These are phyloP conservation scores for Luperina testacea DNA, from an alignment of 2,888 invertebrate species.

Conservation along the genomic window DNA sequence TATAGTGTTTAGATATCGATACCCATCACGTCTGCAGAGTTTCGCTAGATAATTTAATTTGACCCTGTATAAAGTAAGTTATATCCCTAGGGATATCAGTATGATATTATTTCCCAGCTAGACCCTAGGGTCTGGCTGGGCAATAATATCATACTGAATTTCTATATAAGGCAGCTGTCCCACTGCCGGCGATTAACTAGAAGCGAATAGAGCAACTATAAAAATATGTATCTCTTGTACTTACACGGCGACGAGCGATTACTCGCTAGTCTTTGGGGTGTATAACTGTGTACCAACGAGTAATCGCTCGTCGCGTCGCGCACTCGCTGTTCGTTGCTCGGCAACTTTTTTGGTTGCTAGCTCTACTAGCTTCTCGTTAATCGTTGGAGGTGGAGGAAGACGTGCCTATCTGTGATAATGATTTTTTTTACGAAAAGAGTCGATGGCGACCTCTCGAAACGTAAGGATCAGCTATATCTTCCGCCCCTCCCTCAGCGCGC, in stretches of 20 bases:
- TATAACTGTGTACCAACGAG: neutral
- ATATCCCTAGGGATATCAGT: neutral
- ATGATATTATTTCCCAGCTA: too few species aligned
- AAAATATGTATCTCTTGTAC: neutral
- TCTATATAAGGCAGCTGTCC: neutral
- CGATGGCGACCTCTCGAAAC: neutral
- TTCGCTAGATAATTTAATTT: neutral
- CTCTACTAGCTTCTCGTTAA: neutral
- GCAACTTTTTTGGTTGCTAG: neutral
- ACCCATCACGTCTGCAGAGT: neutral
- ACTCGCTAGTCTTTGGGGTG: neutral
- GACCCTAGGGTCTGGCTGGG: neutral
- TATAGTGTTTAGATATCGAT: too few species aligned
- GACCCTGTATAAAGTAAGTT: neutral
- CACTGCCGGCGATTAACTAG: neutral
- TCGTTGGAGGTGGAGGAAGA: neutral
- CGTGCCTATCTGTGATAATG: neutral
- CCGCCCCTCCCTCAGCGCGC: conserved; percentile 72
- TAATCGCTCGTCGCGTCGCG: neutral
- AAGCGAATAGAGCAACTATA: neutral
- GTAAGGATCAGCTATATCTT: neutral
- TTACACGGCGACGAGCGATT: neutral
- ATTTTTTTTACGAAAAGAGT: neutral
- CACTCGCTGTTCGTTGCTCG: neutral
- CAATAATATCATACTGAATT: too few species aligned